phyloP scores from a whole-genome alignment of 2,113 vertebrate species.

The Pipra filicauda region DNA sequence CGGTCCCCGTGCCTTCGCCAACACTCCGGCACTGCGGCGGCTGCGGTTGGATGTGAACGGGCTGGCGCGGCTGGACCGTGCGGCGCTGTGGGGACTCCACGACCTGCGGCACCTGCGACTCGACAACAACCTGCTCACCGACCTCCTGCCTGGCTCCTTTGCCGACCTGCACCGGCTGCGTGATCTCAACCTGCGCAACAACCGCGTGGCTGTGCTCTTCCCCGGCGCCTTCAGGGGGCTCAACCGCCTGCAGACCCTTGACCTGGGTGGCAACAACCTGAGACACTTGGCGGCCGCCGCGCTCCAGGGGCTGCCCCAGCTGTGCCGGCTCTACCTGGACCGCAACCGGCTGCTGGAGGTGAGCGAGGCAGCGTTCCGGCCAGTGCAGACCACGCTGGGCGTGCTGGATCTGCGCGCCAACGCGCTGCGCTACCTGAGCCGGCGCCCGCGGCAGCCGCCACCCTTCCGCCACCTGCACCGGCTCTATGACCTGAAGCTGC shows the following conservation, averaged over 20 bases:
- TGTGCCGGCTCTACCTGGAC: constrained; percentile 80
- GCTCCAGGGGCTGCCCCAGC: constrained; percentile 68
- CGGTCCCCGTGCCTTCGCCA: constrained; percentile 48
- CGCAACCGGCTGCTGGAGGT: constrained; percentile 74
- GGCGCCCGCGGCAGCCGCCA: not conserved
- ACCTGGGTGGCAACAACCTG: constrained; percentile 84
- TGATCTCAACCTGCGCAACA: constrained; percentile 81
- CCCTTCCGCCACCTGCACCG: constrained; percentile 67
- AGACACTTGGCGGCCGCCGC: constrained; percentile 49
- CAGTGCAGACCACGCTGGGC: not conserved
- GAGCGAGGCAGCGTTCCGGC: not conserved
- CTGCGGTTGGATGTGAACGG: constrained; percentile 81
- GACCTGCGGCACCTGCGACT: constrained; percentile 74
- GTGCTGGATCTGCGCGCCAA: constrained; percentile 65
- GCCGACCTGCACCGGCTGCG: constrained; percentile 65
- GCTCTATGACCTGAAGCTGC: constrained; percentile 65
- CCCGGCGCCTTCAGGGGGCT: constrained; percentile 66
- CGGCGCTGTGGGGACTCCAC: constrained; percentile 69
- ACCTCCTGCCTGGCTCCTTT: constrained; percentile 73
- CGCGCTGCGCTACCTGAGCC: constrained; percentile 44
- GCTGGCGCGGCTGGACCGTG: constrained; percentile 67
- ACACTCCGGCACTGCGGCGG: constrained; percentile 52
- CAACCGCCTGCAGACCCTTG: constrained; percentile 66
- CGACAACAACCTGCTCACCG: constrained; percentile 84
- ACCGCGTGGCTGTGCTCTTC: constrained; percentile 81